These are phyloP conservation scores for Notodonta ziczac DNA, from an alignment of 2,888 invertebrate genomes.

Conservation along the genomic window DNA sequence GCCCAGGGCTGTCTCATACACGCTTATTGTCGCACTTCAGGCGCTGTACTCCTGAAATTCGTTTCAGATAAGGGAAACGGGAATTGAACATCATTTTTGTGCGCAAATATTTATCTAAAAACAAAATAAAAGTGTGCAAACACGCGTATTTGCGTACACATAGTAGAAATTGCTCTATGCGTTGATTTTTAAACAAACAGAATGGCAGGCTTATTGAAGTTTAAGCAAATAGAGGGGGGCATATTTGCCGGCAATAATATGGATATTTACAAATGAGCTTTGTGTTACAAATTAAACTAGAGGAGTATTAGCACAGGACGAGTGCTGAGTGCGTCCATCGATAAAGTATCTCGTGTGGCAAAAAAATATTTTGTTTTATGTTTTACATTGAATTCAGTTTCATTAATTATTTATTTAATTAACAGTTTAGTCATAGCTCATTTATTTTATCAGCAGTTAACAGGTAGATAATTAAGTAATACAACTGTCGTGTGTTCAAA, in stretches of 20 bases:
- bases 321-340: no score
- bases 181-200: slow-evolving; percentile 63
- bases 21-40: no score
- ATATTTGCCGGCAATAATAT: slow-evolving; percentile 54
- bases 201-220: slow-evolving; percentile 56
- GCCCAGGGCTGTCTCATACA: no score
- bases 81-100: slow-evolving; percentile 16
- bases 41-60: no score
- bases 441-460: no score
- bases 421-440: no score
- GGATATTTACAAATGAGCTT: slow-evolving; percentile 37
- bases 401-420: no score
- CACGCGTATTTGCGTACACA: slow-evolving; percentile 42
- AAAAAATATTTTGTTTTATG: no score
- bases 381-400: no score
- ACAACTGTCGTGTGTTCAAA: not conserved
- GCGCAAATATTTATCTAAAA: slow-evolving; percentile 27
- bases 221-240: slow-evolving; percentile 62
- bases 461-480: not conserved
- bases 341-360: no score
- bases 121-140: slow-evolving; percentile 35
- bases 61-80: slow-evolving; percentile 6
- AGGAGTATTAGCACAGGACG: slow-evolving; percentile 14
- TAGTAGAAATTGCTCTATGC: slow-evolving; percentile 41
- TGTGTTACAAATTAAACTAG: slow-evolving; percentile 49